Evolutionary conservation across 2,888 invertebrate species (phyloP), one percentile per base, ranked within the genome.

Genomic region (Sarcophaga caerulescens): DNA sequence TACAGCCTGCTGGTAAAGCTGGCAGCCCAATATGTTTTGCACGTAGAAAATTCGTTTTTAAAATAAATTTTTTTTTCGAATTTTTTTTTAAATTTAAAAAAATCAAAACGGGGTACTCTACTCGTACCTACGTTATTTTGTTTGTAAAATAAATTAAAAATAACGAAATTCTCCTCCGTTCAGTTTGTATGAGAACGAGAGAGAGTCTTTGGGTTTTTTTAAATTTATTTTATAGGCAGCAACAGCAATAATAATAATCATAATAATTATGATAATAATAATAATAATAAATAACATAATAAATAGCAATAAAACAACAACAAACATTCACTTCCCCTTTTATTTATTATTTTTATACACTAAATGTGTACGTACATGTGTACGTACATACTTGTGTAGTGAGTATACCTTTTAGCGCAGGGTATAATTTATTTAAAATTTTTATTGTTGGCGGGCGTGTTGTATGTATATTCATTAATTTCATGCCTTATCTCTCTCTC

Each of bases 41-140:
- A 90, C 91, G 91, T 91, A 91, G 90, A 91, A 91, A 91, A 91
- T 91, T 91, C 91, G 90, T 91, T 91, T 91, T 91, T 91, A 89
- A 91, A 89, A 82, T 78, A 68, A 85, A 87, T 81, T 85, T 83
- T 10, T 83, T 10, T 78, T 66, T 52, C 12, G 5, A 52, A 14
- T 14, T 52, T 52, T 17, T 14, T 52, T 52, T 70, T 47, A 62
- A 69, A 45, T 44, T 75, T 75, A 76, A 62, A 59, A 70, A 75
- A 73, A 77, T 47, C 66, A 68, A 70, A 73, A 66, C 10, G 35
- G 35, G 6, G 35, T 35, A 35, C 35, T 6, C 6, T 35, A 0
- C 25, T 25, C 35, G 35, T 6, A 35, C 35, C 4, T 25, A 25
- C 25, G 25, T 35, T 8, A 8, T 35, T 35, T 35, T 35, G 35